Conservation (phyloP, 2,888 invertebrate species). For the Melipona bicolor region DNA sequence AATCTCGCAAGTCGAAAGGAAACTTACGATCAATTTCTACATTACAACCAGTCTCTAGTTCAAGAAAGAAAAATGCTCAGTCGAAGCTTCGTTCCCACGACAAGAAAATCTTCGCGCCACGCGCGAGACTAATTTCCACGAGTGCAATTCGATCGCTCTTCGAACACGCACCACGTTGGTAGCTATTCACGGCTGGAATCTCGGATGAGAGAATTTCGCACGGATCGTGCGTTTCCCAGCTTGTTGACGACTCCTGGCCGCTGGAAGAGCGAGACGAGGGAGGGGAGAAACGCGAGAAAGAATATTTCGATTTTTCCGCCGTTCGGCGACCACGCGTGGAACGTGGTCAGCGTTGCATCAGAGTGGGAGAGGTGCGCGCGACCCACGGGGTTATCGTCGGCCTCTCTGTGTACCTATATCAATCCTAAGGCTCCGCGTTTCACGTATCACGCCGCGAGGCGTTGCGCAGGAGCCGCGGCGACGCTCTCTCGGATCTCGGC, state of each 20-base stretch:
- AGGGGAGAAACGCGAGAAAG: background rate
- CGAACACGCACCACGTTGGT: constrained; percentile 2
- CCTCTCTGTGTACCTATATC: constrained; percentile 77
- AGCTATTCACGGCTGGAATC: constrained; percentile 23
- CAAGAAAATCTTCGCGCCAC: background rate
- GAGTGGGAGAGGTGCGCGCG: constrained; percentile 81
- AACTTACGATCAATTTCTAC: no score
- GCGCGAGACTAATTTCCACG: constrained; percentile 17
- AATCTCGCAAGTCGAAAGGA: no score
- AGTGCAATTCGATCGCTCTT: background rate
- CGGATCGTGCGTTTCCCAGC: constrained; percentile 17
- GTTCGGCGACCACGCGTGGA: constrained; percentile 49
- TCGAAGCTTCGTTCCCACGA: background rate
- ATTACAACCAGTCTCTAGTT: no score
- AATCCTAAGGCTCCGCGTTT: constrained; percentile 72
- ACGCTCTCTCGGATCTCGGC: constrained; percentile 57
- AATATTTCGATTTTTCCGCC: constrained; percentile 61
- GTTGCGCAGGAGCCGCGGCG: constrained; percentile 67
- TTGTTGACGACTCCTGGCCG: constrained; percentile 45
- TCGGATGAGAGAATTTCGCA: constrained; percentile 34
- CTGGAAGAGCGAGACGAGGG: background rate
- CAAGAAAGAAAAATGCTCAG: background rate
- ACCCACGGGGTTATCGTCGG: constrained; percentile 81
- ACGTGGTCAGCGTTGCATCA: constrained; percentile 65
- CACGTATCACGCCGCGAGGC: constrained; percentile 68